Evolutionary conservation across 2,113 vertebrate genomes (phyloP).

Genomic region (Ptilonorhynchus violaceus): DNA sequence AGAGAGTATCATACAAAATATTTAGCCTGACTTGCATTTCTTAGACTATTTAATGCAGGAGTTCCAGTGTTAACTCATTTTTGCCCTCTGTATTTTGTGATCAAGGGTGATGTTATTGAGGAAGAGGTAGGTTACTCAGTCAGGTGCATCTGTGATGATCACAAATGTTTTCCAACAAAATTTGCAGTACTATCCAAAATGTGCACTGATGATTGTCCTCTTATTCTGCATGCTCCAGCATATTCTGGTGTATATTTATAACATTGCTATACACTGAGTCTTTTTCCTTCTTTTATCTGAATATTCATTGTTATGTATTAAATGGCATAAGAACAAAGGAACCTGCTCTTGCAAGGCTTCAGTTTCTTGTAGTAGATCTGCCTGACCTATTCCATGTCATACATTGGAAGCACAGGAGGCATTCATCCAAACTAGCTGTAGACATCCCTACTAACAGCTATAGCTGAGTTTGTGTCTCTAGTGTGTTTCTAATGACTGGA

Average conservation of each 20-base stretch:
- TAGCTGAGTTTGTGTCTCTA: neutral
- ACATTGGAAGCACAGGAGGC: neutral
- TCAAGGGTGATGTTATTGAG: neutral
- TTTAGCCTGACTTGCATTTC: neutral
- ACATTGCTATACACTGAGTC: neutral
- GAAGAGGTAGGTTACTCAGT: neutral
- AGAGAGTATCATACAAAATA: neutral
- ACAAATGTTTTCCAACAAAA: neutral
- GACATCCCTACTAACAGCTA: neutral
- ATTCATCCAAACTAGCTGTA: neutral
- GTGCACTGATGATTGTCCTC: neutral
- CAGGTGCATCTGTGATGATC: neutral
- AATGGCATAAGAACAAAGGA: neutral
- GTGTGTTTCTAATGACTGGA: neutral
- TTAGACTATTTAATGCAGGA: neutral
- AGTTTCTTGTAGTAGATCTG: neutral
- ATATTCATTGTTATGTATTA: neutral
- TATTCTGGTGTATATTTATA: neutral
- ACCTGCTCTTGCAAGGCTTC: neutral
- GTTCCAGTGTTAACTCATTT: neutral
- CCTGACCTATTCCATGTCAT: neutral
- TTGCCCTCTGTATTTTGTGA: neutral
- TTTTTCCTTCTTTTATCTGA: neutral
- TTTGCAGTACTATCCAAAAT: neutral
- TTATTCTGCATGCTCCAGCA: neutral